phyloP scores from a whole-genome alignment of 2,797 vertebrate species.

The Karalla daura region DNA sequence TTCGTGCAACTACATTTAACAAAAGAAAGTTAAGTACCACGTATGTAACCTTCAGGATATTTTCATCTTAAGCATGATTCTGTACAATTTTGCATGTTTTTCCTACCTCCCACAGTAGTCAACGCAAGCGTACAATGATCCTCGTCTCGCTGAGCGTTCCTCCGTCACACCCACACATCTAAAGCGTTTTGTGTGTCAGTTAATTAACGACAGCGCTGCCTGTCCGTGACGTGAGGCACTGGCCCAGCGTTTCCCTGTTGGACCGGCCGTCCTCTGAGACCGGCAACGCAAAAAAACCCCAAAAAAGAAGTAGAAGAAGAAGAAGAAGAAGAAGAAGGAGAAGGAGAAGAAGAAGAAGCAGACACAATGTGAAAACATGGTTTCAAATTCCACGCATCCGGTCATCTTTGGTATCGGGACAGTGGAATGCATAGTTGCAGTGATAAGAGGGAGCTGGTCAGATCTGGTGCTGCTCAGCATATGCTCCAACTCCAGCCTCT shows the following conservation, averaged over 20 bases:
- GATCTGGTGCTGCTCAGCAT: slow-evolving; percentile 74
- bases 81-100: slow-evolving; percentile 86
- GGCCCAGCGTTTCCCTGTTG: slow-evolving; percentile 64
- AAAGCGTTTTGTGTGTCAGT: slow-evolving; percentile 34
- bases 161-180: slow-evolving; percentile 44
- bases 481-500: slow-evolving; percentile 70
- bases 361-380: slow-evolving; percentile 65
- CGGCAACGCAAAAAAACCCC: slow-evolving; percentile 76
- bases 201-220: slow-evolving; percentile 39
- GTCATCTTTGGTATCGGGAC: slow-evolving; percentile 94
- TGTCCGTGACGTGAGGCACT: slow-evolving; percentile 68
- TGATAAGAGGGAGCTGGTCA: slow-evolving; percentile 73
- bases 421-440: slow-evolving; percentile 94
- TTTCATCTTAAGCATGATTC: slow-evolving; percentile 85
- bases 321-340: too few relatives aligned
- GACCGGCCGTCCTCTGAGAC: slow-evolving; percentile 69
- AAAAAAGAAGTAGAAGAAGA: too few relatives aligned
- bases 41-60: slow-evolving; percentile 86
- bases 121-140: slow-evolving; percentile 73
- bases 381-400: slow-evolving; percentile 83
- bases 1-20: slow-evolving; percentile 88
- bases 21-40: slow-evolving; percentile 83
- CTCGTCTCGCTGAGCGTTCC: slow-evolving; percentile 33
- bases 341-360: too few relatives aligned
- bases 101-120: slow-evolving; percentile 83